A percentile compares a stretch with the other conserved stretches of the same genome.
These are phyloP conservation scores for Acipenser oxyrinchus DNA, from an alignment of 2,797 vertebrate genomes.

Conservation along the genomic window DNA sequence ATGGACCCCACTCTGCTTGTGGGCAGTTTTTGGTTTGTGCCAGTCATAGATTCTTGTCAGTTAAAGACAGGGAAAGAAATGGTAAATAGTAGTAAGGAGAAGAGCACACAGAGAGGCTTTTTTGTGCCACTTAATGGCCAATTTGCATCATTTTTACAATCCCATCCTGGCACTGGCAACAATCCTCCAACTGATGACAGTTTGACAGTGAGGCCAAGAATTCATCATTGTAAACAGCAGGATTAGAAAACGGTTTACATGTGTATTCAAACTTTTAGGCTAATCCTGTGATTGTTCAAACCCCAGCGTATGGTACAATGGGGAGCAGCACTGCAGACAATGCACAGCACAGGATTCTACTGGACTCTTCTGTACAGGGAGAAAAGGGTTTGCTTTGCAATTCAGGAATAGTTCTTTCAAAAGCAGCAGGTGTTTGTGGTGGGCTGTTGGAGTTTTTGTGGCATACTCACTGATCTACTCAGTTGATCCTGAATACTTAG, in stretches of 20 bases:
- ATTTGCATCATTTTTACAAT: neutral
- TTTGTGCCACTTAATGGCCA: no score
- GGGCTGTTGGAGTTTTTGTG: slow-evolving; percentile 20
- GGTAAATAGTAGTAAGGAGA: no score
- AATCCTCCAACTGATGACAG: slow-evolving; percentile 2
- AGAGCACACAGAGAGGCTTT: no score
- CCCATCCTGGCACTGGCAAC: neutral
- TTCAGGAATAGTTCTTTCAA: slow-evolving; percentile 22
- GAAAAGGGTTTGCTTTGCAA: slow-evolving; percentile 9
- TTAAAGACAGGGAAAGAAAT: no score
- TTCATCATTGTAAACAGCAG: neutral
- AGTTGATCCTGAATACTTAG: slow-evolving; percentile 7
- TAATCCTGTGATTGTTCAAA: slow-evolving; percentile 27
- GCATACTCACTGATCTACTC: slow-evolving; percentile 5
- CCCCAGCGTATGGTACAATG: slow-evolving; percentile 24
- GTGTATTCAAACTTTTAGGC: slow-evolving; percentile 14
- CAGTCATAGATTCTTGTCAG: no score
- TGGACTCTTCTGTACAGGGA: slow-evolving; percentile 12
- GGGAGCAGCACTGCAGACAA: slow-evolving; percentile 6
- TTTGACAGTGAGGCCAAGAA: neutral
- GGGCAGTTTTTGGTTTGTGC: no score
- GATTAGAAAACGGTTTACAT: slow-evolving; percentile 3
- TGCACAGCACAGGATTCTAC: slow-evolving; percentile 4
- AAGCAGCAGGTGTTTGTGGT: slow-evolving; percentile 32
- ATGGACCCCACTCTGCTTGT: no score